Base-by-base conservation (phyloP, 1,140 invertebrate genomes). In the Caenorhabditis brenneri region DNA sequence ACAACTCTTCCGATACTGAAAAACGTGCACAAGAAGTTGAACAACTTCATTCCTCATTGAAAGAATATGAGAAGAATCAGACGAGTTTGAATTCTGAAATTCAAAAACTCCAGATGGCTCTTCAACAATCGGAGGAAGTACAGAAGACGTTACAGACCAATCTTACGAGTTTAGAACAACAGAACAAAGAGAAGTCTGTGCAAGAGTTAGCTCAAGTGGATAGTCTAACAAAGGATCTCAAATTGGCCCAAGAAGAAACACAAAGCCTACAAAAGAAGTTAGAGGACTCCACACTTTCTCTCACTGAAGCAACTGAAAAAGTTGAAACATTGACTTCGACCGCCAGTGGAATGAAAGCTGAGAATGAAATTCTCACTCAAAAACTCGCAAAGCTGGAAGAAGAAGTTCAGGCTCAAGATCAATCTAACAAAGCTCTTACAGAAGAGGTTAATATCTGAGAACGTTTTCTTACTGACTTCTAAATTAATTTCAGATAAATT, bases 401-500 rank as follows among this genome's bases (percentile, higher is more conserved):
- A 27, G 65, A 74, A 24, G 19, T 42, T n/a, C 65, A 42, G 12
- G 65, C 65, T 22, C 15, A 29, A 24, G 36, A 74, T 7, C 65
- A 74, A 74, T 36, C 29, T 42, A 29, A 74, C 24, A 39, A 74
- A 42, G 65, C 65, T 74, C n/a, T 74, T 3, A 74, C 65, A 22
- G 65, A 74, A 74, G 65, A 74, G 65, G 65, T 42, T 42, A 6
- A 12, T 74, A 42, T 7, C 10, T 4, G 29, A 29, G 29, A 58
- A 0, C 9, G 4, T 36, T 24, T 27, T 27, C 6, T 10, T 65
- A 2, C 19, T 12, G 19, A 36, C 19, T 27, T 27, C 7, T 27
- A 55, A 55, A 29, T 24, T 29, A 29, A 29, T 36, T 65, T n/a
- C 36, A 74, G 65, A 74, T 74, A 42, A 74, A 74, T 12, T 33